Conservation (phyloP, 2,888 invertebrate species). For the Drosophila histrio region DNA sequence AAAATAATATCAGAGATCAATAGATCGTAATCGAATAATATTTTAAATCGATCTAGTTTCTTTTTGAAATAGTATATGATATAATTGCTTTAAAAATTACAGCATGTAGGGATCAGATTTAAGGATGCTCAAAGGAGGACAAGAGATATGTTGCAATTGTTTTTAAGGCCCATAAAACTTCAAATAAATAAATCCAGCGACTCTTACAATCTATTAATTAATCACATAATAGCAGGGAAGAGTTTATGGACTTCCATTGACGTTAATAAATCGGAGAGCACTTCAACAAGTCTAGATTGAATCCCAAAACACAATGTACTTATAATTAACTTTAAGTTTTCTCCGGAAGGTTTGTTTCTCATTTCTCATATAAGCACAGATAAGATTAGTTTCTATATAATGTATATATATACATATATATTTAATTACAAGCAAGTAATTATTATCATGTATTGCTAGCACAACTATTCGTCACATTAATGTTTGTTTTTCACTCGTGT, state of each 20-base stretch:
- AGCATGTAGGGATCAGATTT: no score
- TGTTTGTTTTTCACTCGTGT: neutral
- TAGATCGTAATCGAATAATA: neutral
- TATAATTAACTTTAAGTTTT: slow-evolving; percentile 29
- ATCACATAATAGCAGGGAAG: neutral
- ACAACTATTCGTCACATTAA: neutral
- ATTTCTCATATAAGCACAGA: slow-evolving; percentile 12
- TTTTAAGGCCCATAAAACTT: neutral
- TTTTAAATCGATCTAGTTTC: no score
- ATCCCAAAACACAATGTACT: slow-evolving; percentile 8
- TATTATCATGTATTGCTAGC: neutral
- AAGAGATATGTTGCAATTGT: neutral
- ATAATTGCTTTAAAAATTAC: no score
- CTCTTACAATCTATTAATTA: neutral
- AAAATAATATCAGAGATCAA: neutral
- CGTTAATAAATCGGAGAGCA: neutral
- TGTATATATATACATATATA: neutral
- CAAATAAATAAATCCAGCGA: neutral
- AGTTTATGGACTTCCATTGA: neutral
- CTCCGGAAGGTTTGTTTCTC: neutral
- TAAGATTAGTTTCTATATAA: slow-evolving; percentile 29
- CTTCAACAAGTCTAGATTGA: slow-evolving; percentile 14
- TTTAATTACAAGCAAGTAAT: neutral
- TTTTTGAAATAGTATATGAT: no score
- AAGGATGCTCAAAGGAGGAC: neutral